These are phyloP conservation scores for Heteractis magnifica DNA, from an alignment of 92 coral and sea anemone genomes.

Conservation along the genomic window DNA sequence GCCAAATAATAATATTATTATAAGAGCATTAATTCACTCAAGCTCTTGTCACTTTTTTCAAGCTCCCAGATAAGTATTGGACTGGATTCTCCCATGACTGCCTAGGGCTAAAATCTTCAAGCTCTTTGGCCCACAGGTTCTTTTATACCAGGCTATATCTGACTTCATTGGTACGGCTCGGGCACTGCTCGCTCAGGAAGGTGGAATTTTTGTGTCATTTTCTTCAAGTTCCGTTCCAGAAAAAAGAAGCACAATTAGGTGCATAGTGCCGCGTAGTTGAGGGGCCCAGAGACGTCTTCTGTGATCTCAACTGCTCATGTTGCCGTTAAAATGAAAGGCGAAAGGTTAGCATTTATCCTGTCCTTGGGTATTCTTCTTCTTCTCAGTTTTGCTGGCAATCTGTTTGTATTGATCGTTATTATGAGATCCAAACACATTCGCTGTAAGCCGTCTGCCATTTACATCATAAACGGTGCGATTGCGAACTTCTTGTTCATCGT, in stretches of 20 bases:
- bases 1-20: not conserved
- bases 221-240: not conserved
- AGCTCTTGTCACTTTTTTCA: no score
- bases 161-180: no score
- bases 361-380: not conserved
- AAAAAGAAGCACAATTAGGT: no score
- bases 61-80: not conserved
- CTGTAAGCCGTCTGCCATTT: not conserved
- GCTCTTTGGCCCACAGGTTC: not conserved
- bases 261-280: not conserved
- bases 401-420: not conserved
- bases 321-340: not conserved
- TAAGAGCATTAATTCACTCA: not conserved
- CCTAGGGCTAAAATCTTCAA: not conserved
- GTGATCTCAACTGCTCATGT: not conserved
- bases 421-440: slow-evolving; percentile 4
- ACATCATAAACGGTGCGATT: slow-evolving; percentile 2
- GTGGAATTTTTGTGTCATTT: no score
- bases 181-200: not conserved
- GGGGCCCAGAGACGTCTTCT: not conserved
- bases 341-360: not conserved
- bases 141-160: no score
- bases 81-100: no score
- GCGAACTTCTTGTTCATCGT: not conserved
- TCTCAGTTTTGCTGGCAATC: not conserved